phyloP scores from a whole-genome alignment of 2,888 invertebrate species.

The Alloscopus bannaensis region DNA sequence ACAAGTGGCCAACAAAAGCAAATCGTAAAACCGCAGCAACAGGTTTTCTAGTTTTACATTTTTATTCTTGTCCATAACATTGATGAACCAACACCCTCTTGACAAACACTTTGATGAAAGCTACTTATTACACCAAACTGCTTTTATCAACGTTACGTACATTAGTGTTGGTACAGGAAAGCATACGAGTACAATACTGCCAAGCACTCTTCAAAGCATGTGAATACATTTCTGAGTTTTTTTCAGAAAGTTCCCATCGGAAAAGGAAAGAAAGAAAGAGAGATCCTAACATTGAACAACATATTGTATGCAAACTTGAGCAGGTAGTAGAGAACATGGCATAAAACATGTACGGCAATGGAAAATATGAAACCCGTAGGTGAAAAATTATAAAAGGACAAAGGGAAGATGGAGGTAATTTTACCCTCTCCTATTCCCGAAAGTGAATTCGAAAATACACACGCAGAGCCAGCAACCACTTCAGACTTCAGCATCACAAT shows the following conservation, averaged over 20 bases:
- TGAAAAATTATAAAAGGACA: constrained; percentile 29
- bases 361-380: constrained; percentile 27
- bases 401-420: constrained; percentile 46
- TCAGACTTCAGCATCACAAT: too few relatives aligned
- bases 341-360: background rate
- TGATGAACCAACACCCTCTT: too few relatives aligned
- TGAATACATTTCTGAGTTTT: too few relatives aligned
- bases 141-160: background rate
- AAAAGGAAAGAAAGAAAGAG: constrained; percentile 6
- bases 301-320: background rate
- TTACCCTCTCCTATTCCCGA: constrained; percentile 12
- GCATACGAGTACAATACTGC: background rate
- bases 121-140: too few relatives aligned
- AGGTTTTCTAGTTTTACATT: too few relatives aligned
- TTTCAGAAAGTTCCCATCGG: constrained; percentile 35
- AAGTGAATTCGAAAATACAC: background rate
- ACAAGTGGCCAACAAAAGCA: too few relatives aligned
- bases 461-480: constrained; percentile 10
- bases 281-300: background rate
- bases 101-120: too few relatives aligned
- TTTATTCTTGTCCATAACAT: too few relatives aligned
- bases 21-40: too few relatives aligned
- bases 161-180: background rate
- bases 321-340: background rate
- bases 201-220: background rate